These are phyloP conservation scores for Echiichthys vipera DNA, from an alignment of 2,797 vertebrate species.

Conservation along the genomic window DNA sequence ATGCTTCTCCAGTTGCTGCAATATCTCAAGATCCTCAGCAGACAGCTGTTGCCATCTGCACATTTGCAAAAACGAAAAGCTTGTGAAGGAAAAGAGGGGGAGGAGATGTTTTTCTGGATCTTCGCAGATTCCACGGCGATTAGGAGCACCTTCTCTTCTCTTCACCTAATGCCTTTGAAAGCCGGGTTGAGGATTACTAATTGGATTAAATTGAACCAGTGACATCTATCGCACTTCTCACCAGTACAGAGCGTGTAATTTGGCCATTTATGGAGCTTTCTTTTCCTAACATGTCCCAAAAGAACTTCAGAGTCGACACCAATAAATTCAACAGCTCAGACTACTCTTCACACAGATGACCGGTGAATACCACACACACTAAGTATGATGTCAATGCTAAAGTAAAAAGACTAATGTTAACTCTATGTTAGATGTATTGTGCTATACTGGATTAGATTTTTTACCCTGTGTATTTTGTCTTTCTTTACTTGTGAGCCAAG, in stretches of 20 bases:
- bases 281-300: not conserved
- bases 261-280: constrained; percentile 34
- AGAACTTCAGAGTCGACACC: constrained; percentile 3
- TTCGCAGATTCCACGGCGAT: constrained; percentile 67
- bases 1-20: constrained; percentile 72
- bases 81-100: constrained; percentile 16
- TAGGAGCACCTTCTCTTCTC: constrained; percentile 64
- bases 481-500: not conserved
- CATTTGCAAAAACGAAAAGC: constrained; percentile 32
- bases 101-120: constrained; percentile 60
- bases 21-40: constrained; percentile 75
- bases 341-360: constrained; percentile 20
- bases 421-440: not conserved
- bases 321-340: not conserved
- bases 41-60: constrained; percentile 87
- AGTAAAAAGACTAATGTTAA: not conserved
- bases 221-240: constrained; percentile 65
- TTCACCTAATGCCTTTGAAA: constrained; percentile 66
- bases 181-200: constrained; percentile 68
- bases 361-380: not conserved
- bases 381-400: not conserved
- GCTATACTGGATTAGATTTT: not conserved
- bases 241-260: constrained; percentile 40
- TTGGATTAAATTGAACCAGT: constrained; percentile 73
- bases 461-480: not conserved